A percentile compares a stretch with the other conserved stretches of the same genome.
Conservation (phyloP, 2,113 vertebrate genomes). For the Labrus mixtus region DNA sequence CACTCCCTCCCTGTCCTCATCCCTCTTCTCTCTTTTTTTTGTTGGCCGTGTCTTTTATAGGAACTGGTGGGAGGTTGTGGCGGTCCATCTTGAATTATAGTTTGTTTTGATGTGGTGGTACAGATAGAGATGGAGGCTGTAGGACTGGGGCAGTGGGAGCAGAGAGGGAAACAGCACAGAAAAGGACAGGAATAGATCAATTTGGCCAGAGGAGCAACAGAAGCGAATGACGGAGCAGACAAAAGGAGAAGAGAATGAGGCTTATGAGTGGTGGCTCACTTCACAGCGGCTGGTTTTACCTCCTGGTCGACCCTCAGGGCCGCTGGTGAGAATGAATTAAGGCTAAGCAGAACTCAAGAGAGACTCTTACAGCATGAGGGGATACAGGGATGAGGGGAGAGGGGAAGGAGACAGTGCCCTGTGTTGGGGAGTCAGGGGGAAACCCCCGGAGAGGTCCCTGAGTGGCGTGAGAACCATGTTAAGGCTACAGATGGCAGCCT, state of each 20-base stretch:
- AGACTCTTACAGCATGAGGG: slow-evolving; percentile 2
- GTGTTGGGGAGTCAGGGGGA: slow-evolving; percentile 43
- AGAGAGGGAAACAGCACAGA: slow-evolving; percentile 18
- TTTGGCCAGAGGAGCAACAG: background rate
- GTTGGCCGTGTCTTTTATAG: slow-evolving; percentile 48
- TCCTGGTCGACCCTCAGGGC: slow-evolving; percentile 17
- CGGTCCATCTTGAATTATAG: slow-evolving; percentile 70
- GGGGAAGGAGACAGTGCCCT: slow-evolving; percentile 50
- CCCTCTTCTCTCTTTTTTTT: slow-evolving; percentile 34
- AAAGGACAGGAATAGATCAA: slow-evolving; percentile 33
- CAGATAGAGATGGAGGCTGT: slow-evolving; percentile 57
- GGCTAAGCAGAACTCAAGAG: slow-evolving; percentile 19
- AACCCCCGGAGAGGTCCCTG: slow-evolving; percentile 64
- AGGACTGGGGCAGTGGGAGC: slow-evolving; percentile 37
- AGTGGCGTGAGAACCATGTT: slow-evolving; percentile 75
- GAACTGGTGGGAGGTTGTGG: slow-evolving; percentile 66
- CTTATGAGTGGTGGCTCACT: slow-evolving; percentile 35
- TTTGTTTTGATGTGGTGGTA: slow-evolving; percentile 76
- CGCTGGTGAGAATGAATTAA: slow-evolving; percentile 29
- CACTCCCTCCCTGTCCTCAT: slow-evolving; percentile 36
- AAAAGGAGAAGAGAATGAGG: slow-evolving; percentile 17
- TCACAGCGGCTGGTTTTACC: slow-evolving; percentile 10
- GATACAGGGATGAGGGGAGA: slow-evolving; percentile 20
- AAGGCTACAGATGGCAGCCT: slow-evolving; percentile 51
- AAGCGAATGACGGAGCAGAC: slow-evolving; percentile 17